Percentiles rank a stretch among this genome's conserved stretches.
phyloP scores from a whole-genome alignment of 92 coral and sea anemone species.

The Parazoanthus swiftii region DNA sequence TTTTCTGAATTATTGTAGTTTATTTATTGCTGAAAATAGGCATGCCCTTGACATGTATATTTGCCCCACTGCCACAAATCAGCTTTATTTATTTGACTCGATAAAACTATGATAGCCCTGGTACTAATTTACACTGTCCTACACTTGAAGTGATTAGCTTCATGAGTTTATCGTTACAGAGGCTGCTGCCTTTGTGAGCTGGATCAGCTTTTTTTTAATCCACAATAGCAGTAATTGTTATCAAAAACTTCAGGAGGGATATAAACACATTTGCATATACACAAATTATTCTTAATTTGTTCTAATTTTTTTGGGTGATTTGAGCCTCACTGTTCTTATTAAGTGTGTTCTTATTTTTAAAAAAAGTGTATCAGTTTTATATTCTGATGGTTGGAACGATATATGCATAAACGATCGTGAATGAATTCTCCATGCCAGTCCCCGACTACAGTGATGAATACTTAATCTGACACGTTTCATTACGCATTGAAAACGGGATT shows the following conservation, averaged over 20 bases:
- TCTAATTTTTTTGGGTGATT: not conserved
- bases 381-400: too few species aligned
- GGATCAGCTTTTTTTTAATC: slow-evolving; percentile 49
- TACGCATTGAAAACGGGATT: too few species aligned
- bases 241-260: slow-evolving; percentile 46
- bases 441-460: too few species aligned
- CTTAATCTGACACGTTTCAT: too few species aligned
- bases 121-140: slow-evolving; percentile 30
- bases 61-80: not conserved
- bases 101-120: slow-evolving; percentile 29
- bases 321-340: too few species aligned
- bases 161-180: slow-evolving; percentile 37
- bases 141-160: slow-evolving; percentile 37
- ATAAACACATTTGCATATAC: slow-evolving; percentile 56
- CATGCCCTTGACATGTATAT: slow-evolving; percentile 29
- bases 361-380: too few species aligned
- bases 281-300: slow-evolving; percentile 56
- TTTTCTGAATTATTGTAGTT: slow-evolving; percentile 7
- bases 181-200: slow-evolving; percentile 42
- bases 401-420: too few species aligned
- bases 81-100: slow-evolving; percentile 18
- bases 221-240: slow-evolving; percentile 46
- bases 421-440: too few species aligned
- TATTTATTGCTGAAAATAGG: slow-evolving; percentile 7
- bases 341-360: too few species aligned